These are phyloP conservation scores for Oscheius sp. DNA, from an alignment of 2,888 invertebrate species.

Conservation along the genomic window DNA sequence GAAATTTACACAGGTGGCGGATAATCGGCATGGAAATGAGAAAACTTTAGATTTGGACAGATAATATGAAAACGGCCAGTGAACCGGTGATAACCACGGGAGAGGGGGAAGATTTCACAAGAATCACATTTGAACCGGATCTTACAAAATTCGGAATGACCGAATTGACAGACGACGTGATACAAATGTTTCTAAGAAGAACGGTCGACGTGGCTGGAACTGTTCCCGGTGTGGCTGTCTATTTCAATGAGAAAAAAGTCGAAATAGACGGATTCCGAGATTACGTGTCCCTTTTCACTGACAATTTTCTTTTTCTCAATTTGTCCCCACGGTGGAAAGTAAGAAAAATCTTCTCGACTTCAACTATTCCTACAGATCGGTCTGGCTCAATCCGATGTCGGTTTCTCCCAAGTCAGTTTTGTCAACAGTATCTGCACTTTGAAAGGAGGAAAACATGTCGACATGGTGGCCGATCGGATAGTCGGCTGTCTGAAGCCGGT, in stretches of 20 bases:
- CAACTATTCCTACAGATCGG: slow-evolving; percentile 82
- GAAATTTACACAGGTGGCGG: neutral
- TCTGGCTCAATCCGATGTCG: slow-evolving; percentile 95
- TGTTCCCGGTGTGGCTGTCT: slow-evolving; percentile 85
- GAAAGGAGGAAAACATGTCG: slow-evolving; percentile 92
- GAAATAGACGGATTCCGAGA: slow-evolving; percentile 83
- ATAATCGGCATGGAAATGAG: neutral
- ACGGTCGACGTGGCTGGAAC: slow-evolving; percentile 96
- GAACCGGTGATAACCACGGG: slow-evolving; percentile 76
- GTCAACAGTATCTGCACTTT: slow-evolving; percentile 95
- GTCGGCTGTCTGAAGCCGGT: slow-evolving; percentile 86
- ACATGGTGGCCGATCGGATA: slow-evolving; percentile 88
- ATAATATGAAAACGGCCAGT: slow-evolving; percentile 86
- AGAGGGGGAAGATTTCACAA: slow-evolving; percentile 78
- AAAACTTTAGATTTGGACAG: slow-evolving; percentile 85
- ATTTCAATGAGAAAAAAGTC: slow-evolving; percentile 82
- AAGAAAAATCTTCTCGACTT: slow-evolving; percentile 73
- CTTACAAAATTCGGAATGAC: slow-evolving; percentile 83
- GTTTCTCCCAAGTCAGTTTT: slow-evolving; percentile 90
- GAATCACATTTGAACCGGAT: slow-evolving; percentile 94
- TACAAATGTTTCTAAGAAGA: slow-evolving; percentile 80
- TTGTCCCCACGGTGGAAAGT: slow-evolving; percentile 91
- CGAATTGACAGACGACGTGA: slow-evolving; percentile 86
- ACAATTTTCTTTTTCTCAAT: slow-evolving; percentile 72
- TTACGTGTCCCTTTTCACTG: slow-evolving; percentile 90